phyloP scores from a whole-genome alignment of 2,113 vertebrate genomes.

The Heterotis niloticus region DNA sequence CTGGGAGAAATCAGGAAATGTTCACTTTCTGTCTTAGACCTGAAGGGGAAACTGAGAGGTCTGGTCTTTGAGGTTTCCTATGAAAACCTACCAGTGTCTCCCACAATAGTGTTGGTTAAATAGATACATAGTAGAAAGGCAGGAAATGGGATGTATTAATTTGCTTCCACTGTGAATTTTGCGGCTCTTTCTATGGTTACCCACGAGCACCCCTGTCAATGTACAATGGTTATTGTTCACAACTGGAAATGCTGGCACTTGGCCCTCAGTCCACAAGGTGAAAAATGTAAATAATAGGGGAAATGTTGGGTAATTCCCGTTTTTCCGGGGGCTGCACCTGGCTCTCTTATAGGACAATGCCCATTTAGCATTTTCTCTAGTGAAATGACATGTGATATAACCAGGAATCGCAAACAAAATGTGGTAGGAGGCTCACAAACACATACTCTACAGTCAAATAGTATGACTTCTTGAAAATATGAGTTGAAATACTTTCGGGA shows the following conservation, averaged over 20 bases:
- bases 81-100: background rate
- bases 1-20: background rate
- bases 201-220: background rate
- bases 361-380: background rate
- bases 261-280: background rate
- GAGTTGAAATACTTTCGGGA: too few relatives aligned
- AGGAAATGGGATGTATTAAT: background rate
- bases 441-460: background rate
- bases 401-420: background rate
- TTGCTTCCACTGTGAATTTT: background rate
- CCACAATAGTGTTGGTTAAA: constrained; percentile 9
- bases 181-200: background rate
- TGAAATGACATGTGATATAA: constrained; percentile 4
- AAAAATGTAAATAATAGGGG: constrained; percentile 20
- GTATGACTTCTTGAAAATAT: background rate
- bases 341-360: background rate
- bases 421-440: background rate
- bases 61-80: background rate
- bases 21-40: background rate
- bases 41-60: background rate
- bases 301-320: background rate
- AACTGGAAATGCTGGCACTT: constrained; percentile 17
- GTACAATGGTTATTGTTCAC: constrained; percentile 19
- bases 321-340: background rate
- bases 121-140: background rate